Base-by-base conservation (phyloP, 2,888 invertebrate species). In the Hypselothyrea guttata region DNA sequence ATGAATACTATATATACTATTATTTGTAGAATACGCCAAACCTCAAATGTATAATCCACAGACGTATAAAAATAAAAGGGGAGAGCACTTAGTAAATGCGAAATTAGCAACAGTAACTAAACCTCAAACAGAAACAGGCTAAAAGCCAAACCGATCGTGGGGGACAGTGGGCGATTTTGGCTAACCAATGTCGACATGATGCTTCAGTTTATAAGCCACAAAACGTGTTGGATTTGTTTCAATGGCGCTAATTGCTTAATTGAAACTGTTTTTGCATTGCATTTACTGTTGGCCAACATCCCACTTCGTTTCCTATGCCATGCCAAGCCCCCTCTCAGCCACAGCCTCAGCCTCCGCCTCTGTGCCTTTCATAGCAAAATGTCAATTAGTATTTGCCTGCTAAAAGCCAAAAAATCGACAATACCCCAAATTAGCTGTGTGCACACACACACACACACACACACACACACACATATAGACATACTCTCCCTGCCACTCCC, bases 141-240 rank as follows among this genome's bases (percentile, higher is more conserved):
- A 59, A 65, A 54, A 59, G 42, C 64, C 53, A 60, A 44, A 65
- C 35, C 38, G 48, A 47, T 28, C n/a, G 28, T 15, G 33, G 7
- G 33, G 1, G 1, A 8, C 0, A 5, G 16, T 33, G n/a, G 28
- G 33, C 28, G 33, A n/a, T n/a, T n/a, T n/a, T 33, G 54, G 46
- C 62, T 70, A 62, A 69, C 70, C 73, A 66, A 83, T 62, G 67
- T 78, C 75, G 75, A 77, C 78, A 77, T 65, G 74, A 81, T 81
- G 68, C 82, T 77, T 77, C 62, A 77, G 64, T 75, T 81, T 77
- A 79, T 83, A 85, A 76, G 85, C 81, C 83, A 73, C 81, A 83
- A 83, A 83, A 79, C 85, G 84, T 83, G 84, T 83, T 85, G 79
- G 76, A 83, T 81, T 85, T 85, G 79, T 85, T 81, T 85, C 85